These are phyloP conservation scores for Momotus momota DNA, from an alignment of 2,797 vertebrate species.

Conservation along the genomic window DNA sequence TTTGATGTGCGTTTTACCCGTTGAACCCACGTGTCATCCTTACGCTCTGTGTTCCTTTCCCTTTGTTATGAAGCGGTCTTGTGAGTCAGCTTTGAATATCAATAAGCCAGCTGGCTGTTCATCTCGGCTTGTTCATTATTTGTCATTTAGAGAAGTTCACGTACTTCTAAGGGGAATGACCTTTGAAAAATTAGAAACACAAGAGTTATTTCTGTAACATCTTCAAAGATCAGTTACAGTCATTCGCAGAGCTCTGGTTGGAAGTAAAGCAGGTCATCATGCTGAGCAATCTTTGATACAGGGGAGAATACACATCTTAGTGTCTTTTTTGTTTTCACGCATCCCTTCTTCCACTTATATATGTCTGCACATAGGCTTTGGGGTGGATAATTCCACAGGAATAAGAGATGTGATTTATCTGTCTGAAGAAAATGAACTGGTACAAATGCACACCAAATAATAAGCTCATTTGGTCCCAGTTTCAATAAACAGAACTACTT, in stretches of 20 bases:
- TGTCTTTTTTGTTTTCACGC: not conserved
- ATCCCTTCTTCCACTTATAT: not conserved
- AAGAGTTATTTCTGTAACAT: not conserved
- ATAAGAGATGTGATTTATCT: not conserved
- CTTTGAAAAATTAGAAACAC: not conserved
- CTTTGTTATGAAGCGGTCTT: not conserved
- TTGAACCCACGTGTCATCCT: not conserved
- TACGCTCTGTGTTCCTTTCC: not conserved
- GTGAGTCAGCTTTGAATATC: not conserved
- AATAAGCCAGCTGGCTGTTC: not conserved
- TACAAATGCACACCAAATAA: not conserved
- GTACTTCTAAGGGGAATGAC: not conserved
- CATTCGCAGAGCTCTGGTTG: not conserved
- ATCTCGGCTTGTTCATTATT: not conserved
- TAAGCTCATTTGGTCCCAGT: not conserved
- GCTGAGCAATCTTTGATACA: not conserved
- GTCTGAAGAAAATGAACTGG: not conserved
- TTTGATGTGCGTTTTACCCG: conserved; percentile 19
- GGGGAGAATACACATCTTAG: not conserved
- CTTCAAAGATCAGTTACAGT: not conserved
- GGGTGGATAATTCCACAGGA: not conserved
- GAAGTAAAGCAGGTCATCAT: not conserved
- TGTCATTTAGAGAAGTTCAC: not conserved
- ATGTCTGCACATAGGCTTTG: not conserved
- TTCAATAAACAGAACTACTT: not conserved